Evolutionary conservation across 2,888 invertebrate genomes (phyloP), one percentile per base, ranked within the genome.

Genomic region (Erpobdella octoculata): DNA sequence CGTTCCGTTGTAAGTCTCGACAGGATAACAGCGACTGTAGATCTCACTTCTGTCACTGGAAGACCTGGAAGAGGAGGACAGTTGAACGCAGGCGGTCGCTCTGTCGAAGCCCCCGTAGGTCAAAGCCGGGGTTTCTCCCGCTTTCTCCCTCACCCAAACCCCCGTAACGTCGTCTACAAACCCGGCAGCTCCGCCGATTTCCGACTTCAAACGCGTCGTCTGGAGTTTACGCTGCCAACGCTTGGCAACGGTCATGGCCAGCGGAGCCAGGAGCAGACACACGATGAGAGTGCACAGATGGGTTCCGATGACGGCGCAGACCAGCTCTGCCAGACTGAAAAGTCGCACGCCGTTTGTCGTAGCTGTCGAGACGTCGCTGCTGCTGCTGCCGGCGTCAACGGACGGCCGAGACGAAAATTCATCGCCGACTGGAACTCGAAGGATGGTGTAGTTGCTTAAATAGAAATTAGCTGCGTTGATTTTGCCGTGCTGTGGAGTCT

Each of bases 261-360:
- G 48, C 18, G 77, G 76, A 62, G 76, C 73, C 33, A 79, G 75
- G 53, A 80, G 74, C 25, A 81, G 73, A 75, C 81, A 80, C 31
- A 81, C 75, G 12, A 82, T 71, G 8, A 82, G 75, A 31, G 81
- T 82, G 68, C 80, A 76, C 21, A 81, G 75, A 74, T 81, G 81
- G 35, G 82, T 81, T 4, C 82, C 81, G 5, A 81, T 77, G 15
- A 82, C 79, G 21, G 82, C 81, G n/a, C 81, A 81, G 4, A 82
- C 77, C 28, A 82, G 77, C 71, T 82, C 81, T 36, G 80, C 78
- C 37, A 80, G 75, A 33, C 78, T 79, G 71, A 81, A 82, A 36
- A 76, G 72, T 28, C 74, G 68, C 35, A 73, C 73, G 72, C 18
- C 38, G 35, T n/a, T 46, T 28, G 35, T 46, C 12, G 58, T 38